A percentile compares a stretch with the other conserved stretches of the same genome.
phyloP scores from a whole-genome alignment of 1,140 invertebrate species.

The Calephelis virginiensis region DNA sequence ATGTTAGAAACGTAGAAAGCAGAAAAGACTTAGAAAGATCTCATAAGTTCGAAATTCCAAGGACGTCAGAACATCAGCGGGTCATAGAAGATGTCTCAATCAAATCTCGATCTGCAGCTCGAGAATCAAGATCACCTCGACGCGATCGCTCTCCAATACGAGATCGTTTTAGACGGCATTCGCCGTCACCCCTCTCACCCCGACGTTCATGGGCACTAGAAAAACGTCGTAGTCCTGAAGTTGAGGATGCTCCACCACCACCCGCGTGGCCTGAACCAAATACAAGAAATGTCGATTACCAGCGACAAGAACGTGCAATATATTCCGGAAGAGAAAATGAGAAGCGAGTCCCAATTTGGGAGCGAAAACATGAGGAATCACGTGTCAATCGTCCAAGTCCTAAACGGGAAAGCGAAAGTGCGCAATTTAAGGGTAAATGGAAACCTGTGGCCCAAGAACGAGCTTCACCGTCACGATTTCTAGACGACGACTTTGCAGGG shows the following conservation, averaged over 20 bases:
- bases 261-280: constrained; percentile 54
- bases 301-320: constrained; percentile 27
- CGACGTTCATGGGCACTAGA: constrained; percentile 63
- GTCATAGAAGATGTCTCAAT: constrained; percentile 27
- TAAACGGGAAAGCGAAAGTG: background rate
- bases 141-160: constrained; percentile 53
- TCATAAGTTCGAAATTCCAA: constrained; percentile 38
- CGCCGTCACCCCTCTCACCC: constrained; percentile 55
- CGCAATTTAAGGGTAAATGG: constrained; percentile 19
- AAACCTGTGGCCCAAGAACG: constrained; percentile 20
- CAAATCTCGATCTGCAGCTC: constrained; percentile 47
- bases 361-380: constrained; percentile 29
- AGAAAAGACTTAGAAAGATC: constrained; percentile 37
- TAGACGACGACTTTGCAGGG: constrained; percentile 17
- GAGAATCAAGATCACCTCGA: constrained; percentile 47
- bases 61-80: constrained; percentile 33
- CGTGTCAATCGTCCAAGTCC: background rate
- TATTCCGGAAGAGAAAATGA: constrained; percentile 29
- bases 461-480: constrained; percentile 12
- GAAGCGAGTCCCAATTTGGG: constrained; percentile 27
- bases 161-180: constrained; percentile 52
- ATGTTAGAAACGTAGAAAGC: constrained; percentile 37
- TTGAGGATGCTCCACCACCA: constrained; percentile 50
- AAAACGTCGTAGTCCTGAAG: constrained; percentile 55
- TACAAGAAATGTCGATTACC: constrained; percentile 25